These are phyloP conservation scores for human DNA, from an alignment of 2,113 vertebrate genomes.

Conservation along the genomic window GRCh38 chr1:61836001-61836500, in stretches of 20 bases:
- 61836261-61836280: neutral
- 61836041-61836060: neutral
- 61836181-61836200: neutral
- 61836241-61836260: neutral
- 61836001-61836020: neutral
- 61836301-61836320: neutral
- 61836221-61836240: neutral
- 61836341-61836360: neutral
- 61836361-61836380: neutral
- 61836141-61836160: neutral
- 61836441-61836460: constrained; percentile 24
- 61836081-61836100: neutral
- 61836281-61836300: neutral
- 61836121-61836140: neutral
- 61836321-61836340: neutral
- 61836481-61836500: constrained; percentile 5
- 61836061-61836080: neutral
- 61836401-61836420: neutral
- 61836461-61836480: neutral
- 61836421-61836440: constrained; percentile 4
- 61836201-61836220: neutral
- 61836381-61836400: constrained; percentile 27
- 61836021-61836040: neutral
- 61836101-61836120: neutral
- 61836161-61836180: neutral